Evolutionary conservation across 2,797 vertebrate species (phyloP), one percentile per base, ranked within the genome.

Genomic region (Pangasius macronema): DNA sequence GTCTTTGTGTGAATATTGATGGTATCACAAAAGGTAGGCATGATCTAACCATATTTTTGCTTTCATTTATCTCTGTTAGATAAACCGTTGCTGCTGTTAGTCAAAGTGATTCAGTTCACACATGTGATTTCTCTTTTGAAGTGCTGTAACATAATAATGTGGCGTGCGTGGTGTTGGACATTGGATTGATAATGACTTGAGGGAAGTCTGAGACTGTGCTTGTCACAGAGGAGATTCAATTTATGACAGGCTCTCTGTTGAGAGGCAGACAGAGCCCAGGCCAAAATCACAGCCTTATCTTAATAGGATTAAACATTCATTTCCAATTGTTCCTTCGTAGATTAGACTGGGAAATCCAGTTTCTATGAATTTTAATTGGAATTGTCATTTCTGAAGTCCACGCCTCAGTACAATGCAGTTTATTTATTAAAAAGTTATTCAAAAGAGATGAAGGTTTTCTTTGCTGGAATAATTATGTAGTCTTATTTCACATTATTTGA

Each of bases 281-380:
- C 76, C 82, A 88, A 87, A 87, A 91, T 85, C 59, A 85, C 76
- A 85, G 86, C 39, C 82, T 89, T 90, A 91, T 91, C 89, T 89
- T 87, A 91, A 92, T 88, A 85, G 87, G 89, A 91, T 92, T 93
- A 91, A 87, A 87, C 85, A 87, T 85, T 89, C 20, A 90, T 91
- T 91, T 89, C 51, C 88, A 53, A 87, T 90, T 91, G 89, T 90
- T 89, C 81, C 63, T 73, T 85, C 82, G 85, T 82, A 86, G 85
- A 63, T 86, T 65, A 85, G 82, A 77, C 82, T 83, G 86, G 76
- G 70, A 87, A 88, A 91, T 88, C 75, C 83, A 85, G 77, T 42
- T 87, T 36, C 63, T 85, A 87, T 88, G 86, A 88, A 91, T 90
- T 87, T 89, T 88, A 91, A 91, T 90, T 85, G 85, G 36, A 90